Percentiles rank a stretch among this genome's conserved stretches.
These are phyloP conservation scores for Aplidium turbinatum DNA, from an alignment of 23 tunicate genomes.

Conservation along the genomic window DNA sequence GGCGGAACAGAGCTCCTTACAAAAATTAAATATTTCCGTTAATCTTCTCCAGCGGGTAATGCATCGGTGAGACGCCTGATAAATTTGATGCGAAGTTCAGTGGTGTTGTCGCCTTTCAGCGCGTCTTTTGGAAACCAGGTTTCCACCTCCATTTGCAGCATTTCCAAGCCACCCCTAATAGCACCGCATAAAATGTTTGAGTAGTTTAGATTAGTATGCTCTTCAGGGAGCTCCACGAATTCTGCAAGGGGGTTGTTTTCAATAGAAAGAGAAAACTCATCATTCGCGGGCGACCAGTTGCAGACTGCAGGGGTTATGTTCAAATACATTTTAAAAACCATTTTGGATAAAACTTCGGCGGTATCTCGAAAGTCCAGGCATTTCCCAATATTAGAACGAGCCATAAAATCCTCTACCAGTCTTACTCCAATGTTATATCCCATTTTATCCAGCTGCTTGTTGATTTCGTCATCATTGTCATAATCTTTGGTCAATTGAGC, in stretches of 20 bases:
- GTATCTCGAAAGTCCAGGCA: constrained; percentile 86
- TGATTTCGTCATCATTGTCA: constrained; percentile 80
- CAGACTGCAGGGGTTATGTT: constrained; percentile 70
- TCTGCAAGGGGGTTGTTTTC: constrained; percentile 85
- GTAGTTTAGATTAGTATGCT: constrained; percentile 50
- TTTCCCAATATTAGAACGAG: constrained; percentile 61
- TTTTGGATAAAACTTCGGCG: constrained; percentile 70
- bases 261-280: constrained; percentile 80
- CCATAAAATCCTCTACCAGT: constrained; percentile 76
- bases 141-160: constrained; percentile 88
- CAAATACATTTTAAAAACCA: constrained; percentile 84
- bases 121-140: constrained; percentile 61
- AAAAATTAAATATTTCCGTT: too few relatives aligned
- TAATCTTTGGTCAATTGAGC: constrained; percentile 78
- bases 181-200: constrained; percentile 87
- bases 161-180: constrained; percentile 84
- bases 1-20: too few relatives aligned
- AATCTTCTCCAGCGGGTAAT: constrained; percentile 97
- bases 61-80: constrained; percentile 84
- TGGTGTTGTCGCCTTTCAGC: constrained; percentile 78
- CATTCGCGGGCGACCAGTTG: constrained; percentile 82
- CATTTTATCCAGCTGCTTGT: constrained; percentile 90
- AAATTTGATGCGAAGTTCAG: constrained; percentile 84
- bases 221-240: constrained; percentile 90
- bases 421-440: constrained; percentile 93